Conservation (phyloP, 2,888 invertebrate genomes). For the Drosophila merina region DNA sequence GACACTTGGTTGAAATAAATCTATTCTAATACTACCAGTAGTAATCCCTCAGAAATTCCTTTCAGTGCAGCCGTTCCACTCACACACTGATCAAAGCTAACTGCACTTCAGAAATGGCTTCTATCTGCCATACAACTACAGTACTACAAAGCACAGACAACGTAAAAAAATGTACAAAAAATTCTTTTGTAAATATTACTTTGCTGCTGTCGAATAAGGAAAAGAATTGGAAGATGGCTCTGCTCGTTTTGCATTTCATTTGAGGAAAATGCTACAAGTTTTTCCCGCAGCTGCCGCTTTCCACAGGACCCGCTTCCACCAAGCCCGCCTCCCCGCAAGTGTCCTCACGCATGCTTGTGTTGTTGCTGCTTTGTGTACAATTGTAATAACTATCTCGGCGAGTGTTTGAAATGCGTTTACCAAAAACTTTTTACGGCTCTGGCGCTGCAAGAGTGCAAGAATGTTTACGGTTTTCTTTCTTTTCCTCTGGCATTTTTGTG, state of each 20-base stretch:
- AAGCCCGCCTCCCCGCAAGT: neutral
- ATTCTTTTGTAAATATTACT: conserved; percentile 67
- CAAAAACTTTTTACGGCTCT: conserved; percentile 71
- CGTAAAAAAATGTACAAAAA: conserved; percentile 36
- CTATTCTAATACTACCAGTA: neutral
- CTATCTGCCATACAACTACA: conserved; percentile 52
- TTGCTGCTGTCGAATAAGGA: conserved; percentile 15
- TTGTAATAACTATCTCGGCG: conserved; percentile 79
- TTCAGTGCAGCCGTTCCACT: conserved; percentile 24
- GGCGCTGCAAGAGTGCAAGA: conserved; percentile 68
- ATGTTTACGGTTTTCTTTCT: conserved; percentile 42
- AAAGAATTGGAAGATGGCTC: conserved; percentile 26
- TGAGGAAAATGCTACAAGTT: conserved; percentile 64
- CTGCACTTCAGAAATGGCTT: conserved; percentile 74
- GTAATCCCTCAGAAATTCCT: neutral
- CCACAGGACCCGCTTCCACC: neutral
- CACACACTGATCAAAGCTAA: conserved; percentile 67
- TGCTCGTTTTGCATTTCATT: conserved; percentile 74
- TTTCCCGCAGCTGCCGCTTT: conserved; percentile 28
- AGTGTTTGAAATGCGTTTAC: conserved; percentile 79
- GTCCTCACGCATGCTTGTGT: conserved; percentile 31
- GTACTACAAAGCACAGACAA: conserved; percentile 24
- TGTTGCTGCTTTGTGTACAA: conserved; percentile 61
- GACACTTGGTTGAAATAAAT: neutral
- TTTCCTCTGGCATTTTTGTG: neutral